A percentile compares a stretch with the other conserved stretches of the same genome.
phyloP scores from a whole-genome alignment of 53 echinoderm and acorn worm genomes.

The Luidia sarsii region DNA sequence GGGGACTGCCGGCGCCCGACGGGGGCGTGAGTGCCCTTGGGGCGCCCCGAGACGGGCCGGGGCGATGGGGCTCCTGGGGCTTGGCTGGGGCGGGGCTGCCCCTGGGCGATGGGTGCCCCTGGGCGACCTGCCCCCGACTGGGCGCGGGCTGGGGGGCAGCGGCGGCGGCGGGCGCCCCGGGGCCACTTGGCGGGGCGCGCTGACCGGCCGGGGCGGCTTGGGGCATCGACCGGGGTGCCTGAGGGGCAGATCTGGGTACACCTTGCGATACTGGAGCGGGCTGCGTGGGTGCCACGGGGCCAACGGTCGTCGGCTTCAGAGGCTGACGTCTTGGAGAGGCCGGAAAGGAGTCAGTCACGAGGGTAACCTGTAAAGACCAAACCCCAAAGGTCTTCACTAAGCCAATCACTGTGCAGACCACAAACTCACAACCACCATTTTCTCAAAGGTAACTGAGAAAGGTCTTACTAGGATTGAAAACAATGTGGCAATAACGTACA shows the following conservation, averaged over 20 bases:
- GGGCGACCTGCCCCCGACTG: slow-evolving; percentile 1
- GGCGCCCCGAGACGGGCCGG: slow-evolving; percentile 11
- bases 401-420: neutral
- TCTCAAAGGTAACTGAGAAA: neutral
- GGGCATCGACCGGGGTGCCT: neutral
- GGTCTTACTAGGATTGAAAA: neutral
- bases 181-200: neutral
- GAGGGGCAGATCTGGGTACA: slow-evolving; percentile 30
- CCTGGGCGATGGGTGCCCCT: slow-evolving; percentile 1
- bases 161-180: slow-evolving; percentile 2
- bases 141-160: neutral
- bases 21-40: slow-evolving; percentile 7
- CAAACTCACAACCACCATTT: neutral
- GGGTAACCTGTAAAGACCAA: slow-evolving; percentile 52
- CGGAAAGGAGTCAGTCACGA: slow-evolving; percentile 65
- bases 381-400: neutral
- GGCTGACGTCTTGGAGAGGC: slow-evolving; percentile 24
- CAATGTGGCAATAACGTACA: neutral
- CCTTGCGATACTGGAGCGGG: slow-evolving; percentile 27
- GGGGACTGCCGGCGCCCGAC: neutral
- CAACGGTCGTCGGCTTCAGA: neutral
- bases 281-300: slow-evolving; percentile 23
- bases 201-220: slow-evolving; percentile 3
- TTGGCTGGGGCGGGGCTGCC: slow-evolving; percentile 19
- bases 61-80: neutral